phyloP scores from a whole-genome alignment of 2,888 invertebrate species.

The Epsilonema sp. region DNA sequence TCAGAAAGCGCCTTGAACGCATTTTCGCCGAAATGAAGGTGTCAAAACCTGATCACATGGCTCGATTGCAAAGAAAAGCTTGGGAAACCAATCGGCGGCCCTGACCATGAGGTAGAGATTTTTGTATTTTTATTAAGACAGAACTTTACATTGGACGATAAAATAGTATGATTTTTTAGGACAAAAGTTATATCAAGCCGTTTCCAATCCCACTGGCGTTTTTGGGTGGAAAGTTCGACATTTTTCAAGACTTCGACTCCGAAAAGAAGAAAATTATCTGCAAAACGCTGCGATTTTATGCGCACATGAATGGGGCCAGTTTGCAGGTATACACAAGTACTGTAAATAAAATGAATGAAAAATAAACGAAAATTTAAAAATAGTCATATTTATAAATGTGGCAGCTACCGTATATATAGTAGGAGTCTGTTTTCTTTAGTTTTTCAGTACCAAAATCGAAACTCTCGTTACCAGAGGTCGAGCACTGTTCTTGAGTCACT shows the following conservation, averaged over 20 bases:
- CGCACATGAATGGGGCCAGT: conserved; percentile 50
- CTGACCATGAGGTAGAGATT: too few species aligned
- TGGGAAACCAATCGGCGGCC: neutral
- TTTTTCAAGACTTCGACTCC: conserved; percentile 54
- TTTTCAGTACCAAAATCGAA: conserved; percentile 54
- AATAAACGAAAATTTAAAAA: too few species aligned
- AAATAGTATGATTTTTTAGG: conserved; percentile 27
- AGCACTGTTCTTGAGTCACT: conserved; percentile 48
- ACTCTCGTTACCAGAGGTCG: conserved; percentile 45
- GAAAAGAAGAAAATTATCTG: conserved; percentile 52
- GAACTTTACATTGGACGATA: too few species aligned
- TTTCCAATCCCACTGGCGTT: conserved; percentile 53
- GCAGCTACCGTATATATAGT: too few species aligned
- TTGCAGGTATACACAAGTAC: conserved; percentile 39
- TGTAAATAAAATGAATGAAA: too few species aligned
- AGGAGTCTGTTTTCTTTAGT: conserved; percentile 29
- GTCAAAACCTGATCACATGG: neutral
- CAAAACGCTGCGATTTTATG: conserved; percentile 50
- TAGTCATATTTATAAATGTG: too few species aligned
- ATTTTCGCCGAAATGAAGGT: conserved; percentile 21
- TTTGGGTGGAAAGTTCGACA: conserved; percentile 64
- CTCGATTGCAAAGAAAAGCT: neutral
- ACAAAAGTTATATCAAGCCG: conserved; percentile 37
- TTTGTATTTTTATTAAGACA: too few species aligned
- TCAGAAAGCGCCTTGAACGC: conserved; percentile 25